Evolutionary conservation across 2,797 vertebrate genomes (phyloP).

Genomic region (Triplophysa bombifrons): DNA sequence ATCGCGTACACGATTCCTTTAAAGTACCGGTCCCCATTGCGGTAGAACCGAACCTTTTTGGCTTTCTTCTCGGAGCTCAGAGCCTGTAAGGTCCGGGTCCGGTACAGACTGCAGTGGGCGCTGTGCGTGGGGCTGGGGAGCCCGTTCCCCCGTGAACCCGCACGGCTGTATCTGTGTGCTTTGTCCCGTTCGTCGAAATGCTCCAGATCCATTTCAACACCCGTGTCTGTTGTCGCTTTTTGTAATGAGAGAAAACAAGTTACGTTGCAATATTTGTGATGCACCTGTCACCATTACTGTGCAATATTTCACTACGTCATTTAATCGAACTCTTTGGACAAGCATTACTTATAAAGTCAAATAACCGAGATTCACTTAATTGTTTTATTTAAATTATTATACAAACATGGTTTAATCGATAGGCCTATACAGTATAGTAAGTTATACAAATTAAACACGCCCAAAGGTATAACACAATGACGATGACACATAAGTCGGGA

Average conservation of each 20-base stretch:
- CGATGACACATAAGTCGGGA: conserved; percentile 48
- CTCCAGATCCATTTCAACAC: conserved; percentile 90
- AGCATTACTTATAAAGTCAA: too few relatives aligned
- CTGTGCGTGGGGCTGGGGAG: conserved; percentile 97
- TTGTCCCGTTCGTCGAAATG: conserved; percentile 98
- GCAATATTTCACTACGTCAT: too few relatives aligned
- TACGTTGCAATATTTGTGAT: too few relatives aligned
- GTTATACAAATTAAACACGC: not conserved
- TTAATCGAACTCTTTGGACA: too few relatives aligned
- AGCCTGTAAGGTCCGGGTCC: conserved; percentile 92
- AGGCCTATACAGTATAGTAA: not conserved
- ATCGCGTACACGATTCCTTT: conserved; percentile 98
- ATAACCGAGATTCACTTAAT: not conserved
- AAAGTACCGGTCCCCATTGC: conserved; percentile 98
- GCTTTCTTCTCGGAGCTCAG: conserved; percentile 96
- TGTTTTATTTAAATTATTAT: too few relatives aligned
- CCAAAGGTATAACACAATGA: conserved; percentile 65
- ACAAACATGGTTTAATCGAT: too few relatives aligned
- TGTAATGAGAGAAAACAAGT: too few relatives aligned
- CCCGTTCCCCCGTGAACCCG: conserved; percentile 89
- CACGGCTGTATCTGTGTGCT: conserved; percentile 86
- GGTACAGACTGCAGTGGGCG: conserved; percentile 98
- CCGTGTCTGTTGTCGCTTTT: not conserved
- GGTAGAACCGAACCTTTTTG: conserved; percentile 97
- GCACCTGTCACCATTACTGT: too few relatives aligned